A percentile compares a stretch with the other conserved stretches of the same genome.
Evolutionary conservation across 2,113 vertebrate species (phyloP).

Genomic region (Jacana jacana): DNA sequence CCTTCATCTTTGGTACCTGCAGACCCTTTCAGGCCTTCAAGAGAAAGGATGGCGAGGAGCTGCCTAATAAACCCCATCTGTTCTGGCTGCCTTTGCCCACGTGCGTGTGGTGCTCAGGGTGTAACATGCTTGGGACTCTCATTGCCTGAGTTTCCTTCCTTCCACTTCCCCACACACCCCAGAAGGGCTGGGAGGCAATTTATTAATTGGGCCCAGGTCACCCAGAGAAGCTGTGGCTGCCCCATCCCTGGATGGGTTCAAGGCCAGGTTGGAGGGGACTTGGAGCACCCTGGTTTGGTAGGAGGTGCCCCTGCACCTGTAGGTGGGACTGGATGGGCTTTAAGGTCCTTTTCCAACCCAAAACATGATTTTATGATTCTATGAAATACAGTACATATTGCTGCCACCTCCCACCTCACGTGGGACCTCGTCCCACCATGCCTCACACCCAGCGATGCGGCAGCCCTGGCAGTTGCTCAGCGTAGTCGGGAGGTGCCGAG

Average conservation of each 20-base stretch:
- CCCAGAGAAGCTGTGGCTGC: too few relatives aligned
- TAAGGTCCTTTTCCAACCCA: background rate
- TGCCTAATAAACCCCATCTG: too few relatives aligned
- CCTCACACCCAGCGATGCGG: background rate
- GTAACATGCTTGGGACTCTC: accelerated
- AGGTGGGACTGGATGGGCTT: background rate
- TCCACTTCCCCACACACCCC: background rate
- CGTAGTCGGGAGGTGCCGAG: accelerated
- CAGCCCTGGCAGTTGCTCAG: background rate
- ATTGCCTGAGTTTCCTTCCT: background rate
- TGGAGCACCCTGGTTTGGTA: too few relatives aligned
- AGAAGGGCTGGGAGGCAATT: background rate
- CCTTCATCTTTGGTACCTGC: too few relatives aligned
- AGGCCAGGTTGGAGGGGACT: too few relatives aligned
- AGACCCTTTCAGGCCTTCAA: background rate
- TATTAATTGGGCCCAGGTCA: too few relatives aligned
- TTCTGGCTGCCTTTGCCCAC: background rate
- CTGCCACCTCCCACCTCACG: background rate
- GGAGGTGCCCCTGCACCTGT: too few relatives aligned
- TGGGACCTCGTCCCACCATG: accelerated
- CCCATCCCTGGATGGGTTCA: too few relatives aligned
- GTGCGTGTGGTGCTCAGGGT: accelerated
- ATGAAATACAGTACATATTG: background rate
- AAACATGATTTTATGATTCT: background rate
- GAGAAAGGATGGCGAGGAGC: background rate